Conservation (phyloP, 2,113 vertebrate genomes). For the Zapornia atra region DNA sequence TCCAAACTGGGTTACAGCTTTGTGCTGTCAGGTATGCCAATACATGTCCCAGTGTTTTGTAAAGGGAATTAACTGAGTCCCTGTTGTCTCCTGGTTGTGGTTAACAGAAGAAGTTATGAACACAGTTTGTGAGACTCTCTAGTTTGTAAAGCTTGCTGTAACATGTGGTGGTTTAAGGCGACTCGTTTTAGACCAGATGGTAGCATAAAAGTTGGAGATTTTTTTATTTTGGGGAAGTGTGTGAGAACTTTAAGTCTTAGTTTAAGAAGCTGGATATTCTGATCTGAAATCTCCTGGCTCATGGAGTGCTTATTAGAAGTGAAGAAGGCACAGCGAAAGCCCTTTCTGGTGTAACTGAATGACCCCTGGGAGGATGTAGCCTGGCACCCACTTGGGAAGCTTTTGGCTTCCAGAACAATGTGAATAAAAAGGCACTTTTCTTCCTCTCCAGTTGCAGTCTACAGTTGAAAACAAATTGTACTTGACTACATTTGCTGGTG, state of each 20-base stretch:
- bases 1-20: neutral
- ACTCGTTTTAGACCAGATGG: neutral
- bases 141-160: neutral
- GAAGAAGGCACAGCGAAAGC: neutral
- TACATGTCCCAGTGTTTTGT: fast-evolving
- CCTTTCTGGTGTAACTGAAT: neutral
- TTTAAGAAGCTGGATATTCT: neutral
- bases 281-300: neutral
- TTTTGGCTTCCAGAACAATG: neutral
- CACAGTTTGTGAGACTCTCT: neutral
- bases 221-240: neutral
- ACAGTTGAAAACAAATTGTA: neutral
- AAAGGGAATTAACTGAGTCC: neutral
- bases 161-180: neutral
- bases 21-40: neutral
- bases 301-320: neutral
- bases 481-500: neutral
- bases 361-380: neutral
- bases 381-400: neutral
- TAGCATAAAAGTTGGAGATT: neutral
- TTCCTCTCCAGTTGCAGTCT: neutral
- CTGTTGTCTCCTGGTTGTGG: neutral
- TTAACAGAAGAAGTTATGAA: neutral
- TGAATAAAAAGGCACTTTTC: slow-evolving; percentile 26
- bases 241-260: neutral